phyloP scores from a whole-genome alignment of 2,888 invertebrate species.

The Drosophila birchii region DNA sequence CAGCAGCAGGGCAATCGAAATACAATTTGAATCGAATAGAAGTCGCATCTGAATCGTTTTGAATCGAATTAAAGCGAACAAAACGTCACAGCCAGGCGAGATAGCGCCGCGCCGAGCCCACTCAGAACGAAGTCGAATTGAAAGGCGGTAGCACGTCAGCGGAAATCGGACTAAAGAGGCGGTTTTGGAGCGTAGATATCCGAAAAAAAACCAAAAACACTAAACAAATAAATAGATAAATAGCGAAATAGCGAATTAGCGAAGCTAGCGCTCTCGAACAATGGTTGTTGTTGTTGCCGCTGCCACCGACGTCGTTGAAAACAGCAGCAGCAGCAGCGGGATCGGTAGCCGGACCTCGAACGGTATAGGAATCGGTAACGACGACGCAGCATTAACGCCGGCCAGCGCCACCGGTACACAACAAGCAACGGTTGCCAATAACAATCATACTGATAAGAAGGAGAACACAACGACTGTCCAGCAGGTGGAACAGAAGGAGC shows the following conservation, averaged over 20 bases:
- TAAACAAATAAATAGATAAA: constrained; percentile 13
- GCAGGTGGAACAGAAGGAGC: neutral
- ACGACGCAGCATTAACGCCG: constrained; percentile 48
- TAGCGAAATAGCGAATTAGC: constrained; percentile 37
- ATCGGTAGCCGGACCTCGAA: constrained; percentile 2
- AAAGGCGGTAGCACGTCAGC: constrained; percentile 61
- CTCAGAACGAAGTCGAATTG: constrained; percentile 11
- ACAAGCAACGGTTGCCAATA: constrained; percentile 48
- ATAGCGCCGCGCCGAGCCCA: constrained; percentile 15
- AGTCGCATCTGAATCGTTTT: constrained; percentile 29
- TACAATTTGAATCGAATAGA: constrained; percentile 25
- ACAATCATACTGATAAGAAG: constrained; percentile 52
- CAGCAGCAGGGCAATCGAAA: constrained; percentile 3
- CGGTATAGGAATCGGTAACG: neutral
- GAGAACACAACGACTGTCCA: constrained; percentile 22
- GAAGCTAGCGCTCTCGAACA: constrained; percentile 60
- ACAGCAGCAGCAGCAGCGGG: constrained; percentile 31
- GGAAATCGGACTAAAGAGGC: constrained; percentile 49
- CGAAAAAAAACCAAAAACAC: neutral
- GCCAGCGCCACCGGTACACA: constrained; percentile 48
- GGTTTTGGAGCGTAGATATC: neutral
- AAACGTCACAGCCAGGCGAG: constrained; percentile 18
- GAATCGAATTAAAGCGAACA: constrained; percentile 52
- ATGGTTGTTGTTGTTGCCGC: constrained; percentile 71
- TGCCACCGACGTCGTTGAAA: constrained; percentile 60